Base-by-base conservation (phyloP, 2,113 vertebrate species). In the Cercopithecus mona region DNA sequence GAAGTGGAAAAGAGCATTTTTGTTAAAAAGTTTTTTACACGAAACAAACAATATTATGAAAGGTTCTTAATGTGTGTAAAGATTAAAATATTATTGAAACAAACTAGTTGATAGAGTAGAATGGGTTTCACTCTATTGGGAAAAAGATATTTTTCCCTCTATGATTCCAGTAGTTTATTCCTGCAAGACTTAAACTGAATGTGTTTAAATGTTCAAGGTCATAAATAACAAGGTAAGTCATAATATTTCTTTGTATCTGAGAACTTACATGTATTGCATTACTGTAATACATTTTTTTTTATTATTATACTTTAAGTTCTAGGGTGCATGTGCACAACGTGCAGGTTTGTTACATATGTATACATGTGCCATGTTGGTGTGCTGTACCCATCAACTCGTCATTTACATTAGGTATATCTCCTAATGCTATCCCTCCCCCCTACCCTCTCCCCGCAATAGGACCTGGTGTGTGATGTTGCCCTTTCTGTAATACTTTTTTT, bases 31-130 rank as follows among this genome's bases (percentile, higher is more conserved):
- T 9, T 85, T 80, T 95, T 93, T 55, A 76, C n/a, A 68, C 16
- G 78, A 73, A 92, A 73, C 94, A 97, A 98, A 40, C 6, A 93
- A 92, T 97, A 95, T 96, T 97, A 64, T 90, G 92, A 85, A 90
- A 97, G 27, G 87, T 90, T 78, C 52, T 94, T 96, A 97, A 70
- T 96, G 94, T 90, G 68, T 52, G 25, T 96, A 76, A 93, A 97
- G 93, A 85, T 59, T 81, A 55, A 72, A 68, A 64, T 86, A 76
- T 83, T 91, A 66, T 83, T 92, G 70, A 72, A 78, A 72, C 52
- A 86, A 97, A 85, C 82, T 81, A 57, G 25, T 81, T 94, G 64
- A 59, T 25, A n/a, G 25, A 22, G 3, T 92, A 1, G 61, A 94
- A 83, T 96, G 48, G 50, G 40, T 59, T 90, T 96, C 10, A 68